These are phyloP conservation scores for Sorex maritimensis DNA, from an alignment of 2,797 vertebrate species.

Conservation along the genomic window DNA sequence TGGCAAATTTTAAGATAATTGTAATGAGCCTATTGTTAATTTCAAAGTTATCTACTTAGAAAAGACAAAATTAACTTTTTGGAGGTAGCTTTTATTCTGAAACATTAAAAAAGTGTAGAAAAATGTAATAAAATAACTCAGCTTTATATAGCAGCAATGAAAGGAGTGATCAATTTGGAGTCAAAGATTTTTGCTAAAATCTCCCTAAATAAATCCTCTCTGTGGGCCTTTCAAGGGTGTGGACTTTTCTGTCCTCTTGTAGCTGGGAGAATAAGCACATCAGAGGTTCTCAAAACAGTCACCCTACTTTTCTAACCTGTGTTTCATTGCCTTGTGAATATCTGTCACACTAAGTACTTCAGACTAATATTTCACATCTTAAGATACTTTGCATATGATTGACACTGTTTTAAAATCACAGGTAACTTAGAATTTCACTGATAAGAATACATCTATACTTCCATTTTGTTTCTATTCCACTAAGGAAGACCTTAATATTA, in stretches of 20 bases:
- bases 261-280: background rate
- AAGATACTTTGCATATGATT: background rate
- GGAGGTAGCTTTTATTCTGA: constrained; percentile 22
- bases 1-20: constrained; percentile 48
- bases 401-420: background rate
- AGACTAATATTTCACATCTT: background rate
- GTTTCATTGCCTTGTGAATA: background rate
- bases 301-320: background rate
- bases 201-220: constrained; percentile 23
- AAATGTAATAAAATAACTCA: constrained; percentile 30
- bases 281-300: background rate
- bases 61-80: constrained; percentile 31
- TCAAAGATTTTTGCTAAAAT: constrained; percentile 12
- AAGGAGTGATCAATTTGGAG: constrained; percentile 1
- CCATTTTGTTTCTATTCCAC: background rate
- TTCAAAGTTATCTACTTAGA: constrained; percentile 52
- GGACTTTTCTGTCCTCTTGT: background rate
- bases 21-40: constrained; percentile 26
- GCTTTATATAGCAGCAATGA: constrained; percentile 24
- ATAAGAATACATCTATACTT: background rate
- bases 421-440: background rate
- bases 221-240: background rate
- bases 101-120: constrained; percentile 52
- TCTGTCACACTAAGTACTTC: background rate
- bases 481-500: background rate